Percentiles rank a stretch among this genome's conserved stretches.
These are phyloP conservation scores for Clivina fossor DNA, from an alignment of 2,888 invertebrate species.

Conservation along the genomic window DNA sequence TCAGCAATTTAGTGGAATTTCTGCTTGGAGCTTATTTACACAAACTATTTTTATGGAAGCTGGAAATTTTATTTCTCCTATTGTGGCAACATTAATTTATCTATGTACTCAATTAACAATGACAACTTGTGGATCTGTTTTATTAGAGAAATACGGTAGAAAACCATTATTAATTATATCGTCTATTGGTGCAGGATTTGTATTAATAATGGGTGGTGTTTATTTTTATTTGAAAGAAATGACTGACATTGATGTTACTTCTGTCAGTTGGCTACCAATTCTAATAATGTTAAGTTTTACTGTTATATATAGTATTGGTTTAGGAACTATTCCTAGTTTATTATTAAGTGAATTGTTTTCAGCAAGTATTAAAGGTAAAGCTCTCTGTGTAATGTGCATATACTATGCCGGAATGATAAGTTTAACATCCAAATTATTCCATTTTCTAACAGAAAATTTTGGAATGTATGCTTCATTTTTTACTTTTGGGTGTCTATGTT, in stretches of 20 bases:
- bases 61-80: constrained; percentile 45
- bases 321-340: constrained; percentile 42
- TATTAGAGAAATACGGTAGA: constrained; percentile 52
- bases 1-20: constrained; percentile 45
- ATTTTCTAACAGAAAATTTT: constrained; percentile 42
- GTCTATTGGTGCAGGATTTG: constrained; percentile 51
- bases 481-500: constrained; percentile 43
- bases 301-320: constrained; percentile 41
- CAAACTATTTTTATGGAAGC: constrained; percentile 48
- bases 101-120: constrained; percentile 50
- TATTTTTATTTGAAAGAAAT: constrained; percentile 47
- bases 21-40: constrained; percentile 44
- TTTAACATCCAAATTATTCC: constrained; percentile 45
- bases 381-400: constrained; percentile 42
- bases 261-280: constrained; percentile 42
- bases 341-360: constrained; percentile 47
- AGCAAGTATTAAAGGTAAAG: constrained; percentile 45
- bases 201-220: constrained; percentile 38
- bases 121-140: constrained; percentile 44
- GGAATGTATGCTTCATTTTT: constrained; percentile 47
- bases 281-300: constrained; percentile 41
- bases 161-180: constrained; percentile 52
- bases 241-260: constrained; percentile 37
- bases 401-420: constrained; percentile 42
- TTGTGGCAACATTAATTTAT: constrained; percentile 52